Evolutionary conservation across 2,888 invertebrate genomes (phyloP).

Genomic region (Phaonia tiefii): DNA sequence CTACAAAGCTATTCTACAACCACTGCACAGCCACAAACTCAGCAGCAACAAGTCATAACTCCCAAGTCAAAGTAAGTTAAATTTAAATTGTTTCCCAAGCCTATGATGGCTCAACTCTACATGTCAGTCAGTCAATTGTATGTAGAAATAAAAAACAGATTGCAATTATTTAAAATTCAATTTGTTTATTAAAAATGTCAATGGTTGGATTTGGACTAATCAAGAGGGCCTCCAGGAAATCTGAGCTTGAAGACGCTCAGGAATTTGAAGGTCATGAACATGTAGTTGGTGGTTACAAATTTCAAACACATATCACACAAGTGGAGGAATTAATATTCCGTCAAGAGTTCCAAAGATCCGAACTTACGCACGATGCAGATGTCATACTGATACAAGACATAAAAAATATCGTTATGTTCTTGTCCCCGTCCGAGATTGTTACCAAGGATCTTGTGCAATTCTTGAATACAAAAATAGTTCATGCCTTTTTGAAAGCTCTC

Average conservation of each 20-base stretch:
- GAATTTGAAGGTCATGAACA: conserved; percentile 65
- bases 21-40: conserved; percentile 72
- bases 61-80: conserved; percentile 76
- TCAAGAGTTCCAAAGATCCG: conserved; percentile 72
- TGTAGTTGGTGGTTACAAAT: conserved; percentile 73
- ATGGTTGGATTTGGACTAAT: no score
- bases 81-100: conserved; percentile 11
- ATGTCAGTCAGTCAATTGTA: no score
- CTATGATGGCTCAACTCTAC: neutral
- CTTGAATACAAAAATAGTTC: conserved; percentile 74
- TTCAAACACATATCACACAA: conserved; percentile 73
- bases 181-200: no score
- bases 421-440: conserved; percentile 75
- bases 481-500: conserved; percentile 75
- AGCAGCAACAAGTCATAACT: conserved; percentile 73
- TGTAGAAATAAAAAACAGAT: no score
- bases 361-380: conserved; percentile 72
- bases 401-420: conserved; percentile 76
- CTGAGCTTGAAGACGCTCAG: conserved; percentile 65
- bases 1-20: conserved; percentile 85
- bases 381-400: conserved; percentile 77
- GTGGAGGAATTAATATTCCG: conserved; percentile 77
- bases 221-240: neutral
- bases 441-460: conserved; percentile 74
- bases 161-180: no score